Percentiles rank a stretch among this genome's conserved stretches.
Evolutionary conservation across 1,140 invertebrate species (phyloP).

Genomic region (Saccostrea glomerata): DNA sequence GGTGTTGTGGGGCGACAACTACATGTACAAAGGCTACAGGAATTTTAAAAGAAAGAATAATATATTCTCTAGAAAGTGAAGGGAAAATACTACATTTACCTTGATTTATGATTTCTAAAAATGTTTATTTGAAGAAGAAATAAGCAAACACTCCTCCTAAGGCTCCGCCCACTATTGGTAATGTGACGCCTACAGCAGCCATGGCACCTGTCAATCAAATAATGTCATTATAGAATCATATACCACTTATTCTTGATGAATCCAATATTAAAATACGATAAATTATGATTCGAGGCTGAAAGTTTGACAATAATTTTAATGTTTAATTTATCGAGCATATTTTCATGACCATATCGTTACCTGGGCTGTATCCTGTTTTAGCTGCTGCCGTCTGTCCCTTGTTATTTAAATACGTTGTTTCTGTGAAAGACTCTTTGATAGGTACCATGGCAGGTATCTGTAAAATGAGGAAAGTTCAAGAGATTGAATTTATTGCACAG

Average conservation of each 20-base stretch:
- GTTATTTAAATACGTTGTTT: conserved; percentile 58
- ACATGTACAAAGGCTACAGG: no score
- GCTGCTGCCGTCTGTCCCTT: conserved; percentile 5
- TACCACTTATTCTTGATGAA: no score
- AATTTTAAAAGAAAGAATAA: no score
- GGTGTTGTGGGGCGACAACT: no score
- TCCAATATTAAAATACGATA: no score
- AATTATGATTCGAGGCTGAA: no score
- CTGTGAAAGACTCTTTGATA: conserved; percentile 49
- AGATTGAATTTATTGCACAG: background rate
- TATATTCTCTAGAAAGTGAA: no score
- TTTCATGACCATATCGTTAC: conserved; percentile 8
- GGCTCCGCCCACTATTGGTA: conserved; percentile 48
- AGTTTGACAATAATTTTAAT: no score
- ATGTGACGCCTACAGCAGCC: conserved; percentile 51
- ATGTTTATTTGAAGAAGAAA: conserved; percentile 56
- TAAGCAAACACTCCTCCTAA: conserved; percentile 53
- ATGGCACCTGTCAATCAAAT: conserved; percentile 50
- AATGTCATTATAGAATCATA: background rate
- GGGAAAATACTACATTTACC: background rate
- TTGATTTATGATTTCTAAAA: no score
- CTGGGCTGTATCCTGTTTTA: conserved; percentile 56
- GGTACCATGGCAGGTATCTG: conserved; percentile 51
- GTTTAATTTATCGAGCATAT: no score
- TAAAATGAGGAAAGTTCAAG: background rate